phyloP scores from a whole-genome alignment of 1,140 invertebrate genomes.

The Zaprionus ornatus region DNA sequence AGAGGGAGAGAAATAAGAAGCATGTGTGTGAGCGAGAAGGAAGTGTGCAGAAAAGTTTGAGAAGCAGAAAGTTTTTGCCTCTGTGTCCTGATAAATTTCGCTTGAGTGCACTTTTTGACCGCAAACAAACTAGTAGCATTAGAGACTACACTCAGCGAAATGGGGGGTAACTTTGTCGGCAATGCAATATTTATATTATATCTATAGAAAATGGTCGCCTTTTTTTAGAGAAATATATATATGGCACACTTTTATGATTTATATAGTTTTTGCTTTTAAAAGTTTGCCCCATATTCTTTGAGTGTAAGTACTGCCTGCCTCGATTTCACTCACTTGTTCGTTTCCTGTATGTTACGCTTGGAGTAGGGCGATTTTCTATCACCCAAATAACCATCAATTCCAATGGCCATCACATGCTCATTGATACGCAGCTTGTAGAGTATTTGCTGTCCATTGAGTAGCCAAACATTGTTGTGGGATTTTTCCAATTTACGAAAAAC shows the following conservation, averaged over 20 bases:
- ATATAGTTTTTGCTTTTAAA: background rate
- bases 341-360: conserved; percentile 83
- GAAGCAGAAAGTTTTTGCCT: conserved; percentile 63
- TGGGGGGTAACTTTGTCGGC: background rate
- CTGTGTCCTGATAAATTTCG: conserved; percentile 70
- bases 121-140: conserved; percentile 67
- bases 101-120: conserved; percentile 78
- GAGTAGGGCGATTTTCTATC: conserved; percentile 82
- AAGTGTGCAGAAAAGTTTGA: conserved; percentile 84
- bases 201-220: background rate
- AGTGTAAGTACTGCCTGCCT: conserved; percentile 20
- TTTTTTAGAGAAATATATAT: background rate
- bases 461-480: conserved; percentile 85
- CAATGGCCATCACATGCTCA: conserved; percentile 81
- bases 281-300: conserved; percentile 12
- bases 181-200: background rate
- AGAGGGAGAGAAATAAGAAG: background rate
- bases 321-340: conserved; percentile 81
- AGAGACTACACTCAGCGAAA: conserved; percentile 32
- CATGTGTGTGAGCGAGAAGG: background rate
- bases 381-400: conserved; percentile 83
- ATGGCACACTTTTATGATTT: background rate
- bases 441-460: conserved; percentile 83
- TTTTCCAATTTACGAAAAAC: conserved; percentile 84
- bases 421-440: conserved; percentile 80